These are phyloP conservation scores for Chydorus sphaericus DNA, from an alignment of 2,888 invertebrate species.

Conservation along the genomic window DNA sequence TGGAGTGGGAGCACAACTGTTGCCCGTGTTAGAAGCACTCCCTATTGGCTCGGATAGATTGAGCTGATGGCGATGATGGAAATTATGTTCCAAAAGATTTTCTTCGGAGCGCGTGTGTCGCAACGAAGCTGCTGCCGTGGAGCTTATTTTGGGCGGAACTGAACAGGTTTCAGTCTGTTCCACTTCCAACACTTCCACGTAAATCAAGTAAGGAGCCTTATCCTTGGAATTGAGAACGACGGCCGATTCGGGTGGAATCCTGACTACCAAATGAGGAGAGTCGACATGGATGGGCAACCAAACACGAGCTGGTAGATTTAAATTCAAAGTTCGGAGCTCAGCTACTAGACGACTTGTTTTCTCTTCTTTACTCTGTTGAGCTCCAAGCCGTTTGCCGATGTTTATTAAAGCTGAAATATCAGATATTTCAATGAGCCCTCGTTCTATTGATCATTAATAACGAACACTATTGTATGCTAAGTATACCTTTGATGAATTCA, in stretches of 20 bases:
- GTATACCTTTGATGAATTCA: constrained; percentile 44
- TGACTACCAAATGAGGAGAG: constrained; percentile 77
- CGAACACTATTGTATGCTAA: constrained; percentile 21
- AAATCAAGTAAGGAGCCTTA: constrained; percentile 96
- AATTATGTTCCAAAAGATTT: constrained; percentile 48
- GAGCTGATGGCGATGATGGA: constrained; percentile 22
- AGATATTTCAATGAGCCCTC: background rate
- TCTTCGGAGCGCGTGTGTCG: constrained; percentile 90
- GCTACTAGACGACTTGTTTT: constrained; percentile 84
- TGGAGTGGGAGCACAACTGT: no score
- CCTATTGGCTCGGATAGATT: constrained; percentile 24
- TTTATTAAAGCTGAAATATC: constrained; percentile 47
- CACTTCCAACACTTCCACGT: constrained; percentile 88
- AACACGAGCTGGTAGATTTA: constrained; percentile 92
- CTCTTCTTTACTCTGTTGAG: constrained; percentile 72
- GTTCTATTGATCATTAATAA: background rate
- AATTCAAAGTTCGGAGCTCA: constrained; percentile 81
- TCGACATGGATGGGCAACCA: constrained; percentile 82
- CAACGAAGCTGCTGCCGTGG: constrained; percentile 39
- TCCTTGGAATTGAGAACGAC: constrained; percentile 98
- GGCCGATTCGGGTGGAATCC: constrained; percentile 92
- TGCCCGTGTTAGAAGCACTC: no score
- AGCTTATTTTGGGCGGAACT: constrained; percentile 76
- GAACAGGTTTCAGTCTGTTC: constrained; percentile 48
- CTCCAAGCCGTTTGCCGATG: constrained; percentile 68